These are phyloP conservation scores for Epicauta chinensis DNA, from an alignment of 1,140 invertebrate species.

Conservation along the genomic window DNA sequence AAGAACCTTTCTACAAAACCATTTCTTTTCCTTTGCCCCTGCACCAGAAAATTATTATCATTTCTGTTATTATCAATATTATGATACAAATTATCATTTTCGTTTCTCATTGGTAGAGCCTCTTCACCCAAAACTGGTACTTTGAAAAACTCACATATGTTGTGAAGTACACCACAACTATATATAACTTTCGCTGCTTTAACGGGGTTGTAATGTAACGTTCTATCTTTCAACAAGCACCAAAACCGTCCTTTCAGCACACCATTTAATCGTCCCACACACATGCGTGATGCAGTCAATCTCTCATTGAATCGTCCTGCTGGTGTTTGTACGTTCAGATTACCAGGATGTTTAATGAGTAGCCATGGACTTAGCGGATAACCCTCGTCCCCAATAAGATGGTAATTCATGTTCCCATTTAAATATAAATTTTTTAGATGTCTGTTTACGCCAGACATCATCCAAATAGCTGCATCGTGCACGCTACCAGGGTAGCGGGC, in stretches of 20 bases:
- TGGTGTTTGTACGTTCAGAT: no score
- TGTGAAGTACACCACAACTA: conserved; percentile 6
- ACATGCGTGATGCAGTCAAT: neutral
- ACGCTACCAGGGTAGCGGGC: no score
- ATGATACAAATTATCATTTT: neutral
- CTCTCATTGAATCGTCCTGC: no score
- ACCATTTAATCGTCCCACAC: conserved; percentile 4
- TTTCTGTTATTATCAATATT: neutral
- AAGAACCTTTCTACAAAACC: neutral
- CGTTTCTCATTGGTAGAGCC: neutral
- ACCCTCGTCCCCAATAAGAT: no score
- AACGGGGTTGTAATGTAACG: conserved; percentile 4
- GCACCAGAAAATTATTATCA: neutral
- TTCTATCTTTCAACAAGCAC: conserved; percentile 6
- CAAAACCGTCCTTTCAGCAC: conserved; percentile 7
- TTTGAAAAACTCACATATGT: neutral
- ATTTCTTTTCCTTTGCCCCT: neutral
- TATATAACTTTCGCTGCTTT: conserved; percentile 7
- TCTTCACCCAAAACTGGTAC: neutral
- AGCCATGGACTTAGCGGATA: no score
- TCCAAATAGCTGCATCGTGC: no score
- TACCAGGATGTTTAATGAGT: no score
- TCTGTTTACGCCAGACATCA: no score
- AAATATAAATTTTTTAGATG: no score
- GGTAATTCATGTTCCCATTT: no score